Evolutionary conservation across 2,888 invertebrate genomes (phyloP).

Genomic region (Ophion slaviceki): DNA sequence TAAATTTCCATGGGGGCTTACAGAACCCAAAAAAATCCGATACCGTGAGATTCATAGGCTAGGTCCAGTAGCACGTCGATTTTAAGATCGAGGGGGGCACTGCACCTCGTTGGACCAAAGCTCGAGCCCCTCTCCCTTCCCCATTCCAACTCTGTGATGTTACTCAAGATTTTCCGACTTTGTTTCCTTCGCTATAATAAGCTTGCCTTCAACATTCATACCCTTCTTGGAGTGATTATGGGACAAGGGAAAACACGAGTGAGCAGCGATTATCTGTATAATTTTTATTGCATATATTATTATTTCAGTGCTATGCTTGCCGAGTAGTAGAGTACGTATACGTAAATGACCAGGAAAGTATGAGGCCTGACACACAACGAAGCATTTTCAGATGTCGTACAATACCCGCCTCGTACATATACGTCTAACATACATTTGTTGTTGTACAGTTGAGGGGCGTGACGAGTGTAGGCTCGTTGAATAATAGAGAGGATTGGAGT

Average conservation of each 20-base stretch:
- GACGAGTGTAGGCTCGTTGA: conserved; percentile 70
- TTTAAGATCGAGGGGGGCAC: no score
- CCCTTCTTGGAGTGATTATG: neutral
- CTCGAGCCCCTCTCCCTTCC: no score
- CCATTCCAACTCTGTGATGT: no score
- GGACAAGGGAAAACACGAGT: neutral
- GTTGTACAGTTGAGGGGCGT: conserved; percentile 25
- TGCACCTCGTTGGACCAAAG: no score
- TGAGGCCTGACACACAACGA: neutral
- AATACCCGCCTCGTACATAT: neutral
- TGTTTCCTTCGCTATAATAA: no score
- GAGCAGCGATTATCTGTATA: neutral
- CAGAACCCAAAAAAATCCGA: no score
- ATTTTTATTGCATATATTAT: conserved; percentile 4
- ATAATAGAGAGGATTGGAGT: conserved; percentile 73
- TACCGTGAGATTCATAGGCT: no score
- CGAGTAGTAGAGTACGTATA: neutral
- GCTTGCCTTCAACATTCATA: no score
- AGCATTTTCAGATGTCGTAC: neutral
- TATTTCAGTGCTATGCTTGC: no score
- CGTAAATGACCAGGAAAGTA: neutral
- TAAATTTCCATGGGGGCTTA: no score
- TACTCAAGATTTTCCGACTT: no score
- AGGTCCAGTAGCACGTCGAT: no score
- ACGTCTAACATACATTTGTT: conserved; percentile 1